Evolutionary conservation across 2,113 vertebrate genomes (phyloP).

Genomic region (Leucopsar rothschildi): DNA sequence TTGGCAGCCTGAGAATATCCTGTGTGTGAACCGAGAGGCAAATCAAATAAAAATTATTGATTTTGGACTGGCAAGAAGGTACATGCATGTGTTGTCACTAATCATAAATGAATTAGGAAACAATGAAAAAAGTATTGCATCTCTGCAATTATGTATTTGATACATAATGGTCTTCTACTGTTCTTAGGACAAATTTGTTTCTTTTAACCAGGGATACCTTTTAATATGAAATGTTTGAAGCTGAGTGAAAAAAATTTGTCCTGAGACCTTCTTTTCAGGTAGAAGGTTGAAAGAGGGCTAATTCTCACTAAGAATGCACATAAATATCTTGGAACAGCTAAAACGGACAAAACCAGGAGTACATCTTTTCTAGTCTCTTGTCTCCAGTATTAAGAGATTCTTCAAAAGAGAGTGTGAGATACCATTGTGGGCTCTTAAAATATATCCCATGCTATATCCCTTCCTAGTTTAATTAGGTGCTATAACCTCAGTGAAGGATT

Average conservation of each 20-base stretch:
- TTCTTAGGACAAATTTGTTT: neutral
- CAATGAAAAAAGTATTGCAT: neutral
- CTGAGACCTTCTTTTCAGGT: neutral
- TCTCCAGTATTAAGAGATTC: neutral
- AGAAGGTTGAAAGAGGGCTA: neutral
- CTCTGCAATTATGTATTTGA: neutral
- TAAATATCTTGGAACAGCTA: neutral
- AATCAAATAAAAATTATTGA: constrained; percentile 99
- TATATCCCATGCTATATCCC: neutral
- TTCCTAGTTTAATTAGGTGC: neutral
- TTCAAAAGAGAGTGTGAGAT: neutral
- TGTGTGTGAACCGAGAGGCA: constrained; percentile 90
- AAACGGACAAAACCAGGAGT: neutral
- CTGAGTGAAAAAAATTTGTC: neutral
- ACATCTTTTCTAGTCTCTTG: neutral
- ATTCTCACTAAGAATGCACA: neutral
- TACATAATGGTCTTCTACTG: neutral
- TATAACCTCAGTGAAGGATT: neutral
- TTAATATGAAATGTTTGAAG: neutral
- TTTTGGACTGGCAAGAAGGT: constrained; percentile 98
- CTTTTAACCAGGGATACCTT: neutral
- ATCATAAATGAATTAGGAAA: neutral
- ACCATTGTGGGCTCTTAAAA: neutral
- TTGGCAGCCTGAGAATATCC: constrained; percentile 95
- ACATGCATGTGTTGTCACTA: constrained; percentile 18